phyloP scores from a whole-genome alignment of 1,140 invertebrate species.

The Tetramorium alpestre region DNA sequence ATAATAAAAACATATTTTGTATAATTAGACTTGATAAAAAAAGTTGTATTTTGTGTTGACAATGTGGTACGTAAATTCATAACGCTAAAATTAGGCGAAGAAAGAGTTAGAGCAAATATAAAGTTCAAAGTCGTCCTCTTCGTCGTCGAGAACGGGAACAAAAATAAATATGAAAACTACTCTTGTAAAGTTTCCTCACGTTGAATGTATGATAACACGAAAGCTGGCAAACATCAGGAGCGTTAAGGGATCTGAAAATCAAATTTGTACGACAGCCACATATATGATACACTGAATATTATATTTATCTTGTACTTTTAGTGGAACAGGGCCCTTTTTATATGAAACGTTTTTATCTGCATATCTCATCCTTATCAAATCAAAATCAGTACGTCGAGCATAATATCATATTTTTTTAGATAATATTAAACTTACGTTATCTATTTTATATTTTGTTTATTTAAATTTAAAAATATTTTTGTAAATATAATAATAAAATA shows the following conservation, averaged over 20 bases:
- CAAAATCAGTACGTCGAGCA: neutral
- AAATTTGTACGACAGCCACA: constrained; percentile 25
- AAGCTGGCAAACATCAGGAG: constrained; percentile 35
- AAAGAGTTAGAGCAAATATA: neutral
- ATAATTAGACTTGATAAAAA: neutral
- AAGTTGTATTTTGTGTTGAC: neutral
- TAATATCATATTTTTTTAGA: neutral
- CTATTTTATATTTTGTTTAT: neutral
- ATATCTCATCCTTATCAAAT: neutral
- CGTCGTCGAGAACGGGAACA: neutral
- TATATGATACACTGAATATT: neutral
- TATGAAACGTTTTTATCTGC: neutral
- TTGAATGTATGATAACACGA: neutral
- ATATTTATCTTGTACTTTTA: constrained; percentile 1
- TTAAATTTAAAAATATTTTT: neutral
- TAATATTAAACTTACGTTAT: neutral
- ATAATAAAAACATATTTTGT: constrained; percentile 10
- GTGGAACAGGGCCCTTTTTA: constrained; percentile 15
- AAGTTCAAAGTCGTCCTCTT: neutral
- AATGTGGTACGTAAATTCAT: neutral
- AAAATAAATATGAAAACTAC: constrained; percentile 42
- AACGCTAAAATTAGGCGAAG: neutral
- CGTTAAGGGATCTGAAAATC: constrained; percentile 13
- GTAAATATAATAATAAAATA: neutral
- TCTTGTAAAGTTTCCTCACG: neutral